Conservation (phyloP, 2,113 vertebrate species). For the Hyperoodon ampullatus region DNA sequence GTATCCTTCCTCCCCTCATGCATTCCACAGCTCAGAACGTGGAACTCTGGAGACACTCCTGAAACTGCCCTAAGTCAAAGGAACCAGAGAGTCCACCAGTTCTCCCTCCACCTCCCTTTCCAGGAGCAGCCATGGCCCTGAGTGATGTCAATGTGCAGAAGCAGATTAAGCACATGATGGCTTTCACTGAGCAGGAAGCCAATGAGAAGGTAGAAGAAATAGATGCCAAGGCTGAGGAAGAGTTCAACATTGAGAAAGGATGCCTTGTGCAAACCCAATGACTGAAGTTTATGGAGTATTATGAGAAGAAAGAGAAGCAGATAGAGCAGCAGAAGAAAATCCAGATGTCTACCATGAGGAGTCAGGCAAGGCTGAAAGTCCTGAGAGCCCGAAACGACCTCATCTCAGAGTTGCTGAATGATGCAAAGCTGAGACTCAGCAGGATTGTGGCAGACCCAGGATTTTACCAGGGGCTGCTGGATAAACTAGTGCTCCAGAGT, state of each 20-base stretch:
- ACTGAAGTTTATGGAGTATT: conserved; percentile 98
- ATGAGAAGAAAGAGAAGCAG: conserved; percentile 98
- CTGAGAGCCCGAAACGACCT: conserved; percentile 95
- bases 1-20: neutral
- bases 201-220: conserved; percentile 98
- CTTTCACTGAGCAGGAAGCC: conserved; percentile 99
- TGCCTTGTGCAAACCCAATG: conserved; percentile 96
- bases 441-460: conserved; percentile 87
- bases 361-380: conserved; percentile 95
- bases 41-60: neutral
- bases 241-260: conserved; percentile 99
- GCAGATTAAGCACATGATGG: conserved; percentile 99
- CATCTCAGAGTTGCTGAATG: conserved; percentile 92
- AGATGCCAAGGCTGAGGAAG: conserved; percentile 98
- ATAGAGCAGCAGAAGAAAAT: conserved; percentile 99
- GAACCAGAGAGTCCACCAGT: neutral
- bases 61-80: neutral
- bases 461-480: conserved; percentile 90
- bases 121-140: conserved; percentile 54
- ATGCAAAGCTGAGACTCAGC: conserved; percentile 91
- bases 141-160: conserved; percentile 64
- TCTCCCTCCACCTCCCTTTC: neutral
- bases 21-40: neutral
- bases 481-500: conserved; percentile 93
- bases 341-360: conserved; percentile 97